Evolutionary conservation across 2,113 vertebrate species (phyloP).

Genomic region (Aldabrachelys gigantea): DNA sequence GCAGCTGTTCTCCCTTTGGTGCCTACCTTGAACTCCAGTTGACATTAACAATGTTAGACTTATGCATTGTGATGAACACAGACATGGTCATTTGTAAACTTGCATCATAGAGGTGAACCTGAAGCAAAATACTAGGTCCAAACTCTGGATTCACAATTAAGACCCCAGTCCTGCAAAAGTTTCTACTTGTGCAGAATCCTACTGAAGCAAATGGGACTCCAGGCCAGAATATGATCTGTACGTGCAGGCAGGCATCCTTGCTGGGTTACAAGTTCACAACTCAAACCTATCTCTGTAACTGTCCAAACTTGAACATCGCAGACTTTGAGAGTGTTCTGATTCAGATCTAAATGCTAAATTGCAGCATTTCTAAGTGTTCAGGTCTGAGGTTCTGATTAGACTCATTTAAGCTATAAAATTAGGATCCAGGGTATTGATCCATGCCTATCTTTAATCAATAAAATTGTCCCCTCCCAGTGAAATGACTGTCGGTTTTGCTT

Average conservation of each 20-base stretch:
- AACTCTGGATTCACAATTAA: background rate
- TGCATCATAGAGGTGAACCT: background rate
- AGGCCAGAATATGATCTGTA: background rate
- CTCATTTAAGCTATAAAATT: background rate
- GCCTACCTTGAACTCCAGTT: background rate
- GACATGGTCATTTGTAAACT: rapidly evolving
- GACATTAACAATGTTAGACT: background rate
- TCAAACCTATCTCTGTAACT: background rate
- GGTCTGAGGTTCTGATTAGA: background rate
- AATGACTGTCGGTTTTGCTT: background rate
- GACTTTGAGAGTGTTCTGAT: background rate
- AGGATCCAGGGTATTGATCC: background rate
- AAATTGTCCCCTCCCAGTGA: background rate
- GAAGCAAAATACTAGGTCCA: background rate
- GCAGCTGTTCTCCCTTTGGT: background rate
- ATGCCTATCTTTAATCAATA: background rate
- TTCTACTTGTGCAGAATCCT: background rate
- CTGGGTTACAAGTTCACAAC: background rate
- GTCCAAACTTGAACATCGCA: background rate
- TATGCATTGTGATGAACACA: rapidly evolving
- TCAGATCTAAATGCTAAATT: background rate
- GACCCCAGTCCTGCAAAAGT: background rate
- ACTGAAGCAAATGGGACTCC: background rate
- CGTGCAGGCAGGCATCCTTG: background rate
- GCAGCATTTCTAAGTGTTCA: background rate